These are phyloP conservation scores for Heliconius ismenius DNA, from an alignment of 2,888 invertebrate genomes.

Conservation along the genomic window DNA sequence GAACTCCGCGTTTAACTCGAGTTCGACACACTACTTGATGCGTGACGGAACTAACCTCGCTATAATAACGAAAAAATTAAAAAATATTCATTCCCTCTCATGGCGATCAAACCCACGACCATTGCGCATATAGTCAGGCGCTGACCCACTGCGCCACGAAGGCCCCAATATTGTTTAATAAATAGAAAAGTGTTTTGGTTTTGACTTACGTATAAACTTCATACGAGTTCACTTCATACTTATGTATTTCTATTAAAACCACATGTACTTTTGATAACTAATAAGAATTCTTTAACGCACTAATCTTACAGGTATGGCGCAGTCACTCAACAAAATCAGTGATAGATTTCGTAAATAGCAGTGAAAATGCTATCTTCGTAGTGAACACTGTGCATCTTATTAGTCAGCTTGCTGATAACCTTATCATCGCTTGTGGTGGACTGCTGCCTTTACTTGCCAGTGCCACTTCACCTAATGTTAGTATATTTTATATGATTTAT, in stretches of 20 bases:
- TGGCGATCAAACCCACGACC: no score
- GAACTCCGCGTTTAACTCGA: no score
- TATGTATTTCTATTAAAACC: background rate
- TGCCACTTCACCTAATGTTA: constrained; percentile 98
- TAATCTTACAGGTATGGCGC: constrained; percentile 81
- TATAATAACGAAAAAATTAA: no score
- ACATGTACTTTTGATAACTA: background rate
- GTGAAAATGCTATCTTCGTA: constrained; percentile 99
- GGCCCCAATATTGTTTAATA: no score
- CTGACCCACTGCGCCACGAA: no score
- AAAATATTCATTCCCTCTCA: background rate
- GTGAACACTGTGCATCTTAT: constrained; percentile 99
- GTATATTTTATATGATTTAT: constrained; percentile 53
- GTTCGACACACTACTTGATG: no score
- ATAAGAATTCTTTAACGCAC: background rate
- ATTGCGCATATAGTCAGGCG: no score
- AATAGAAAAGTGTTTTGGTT: no score
- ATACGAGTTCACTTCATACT: no score
- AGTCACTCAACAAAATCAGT: constrained; percentile 98
- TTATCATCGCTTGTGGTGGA: constrained; percentile 99
- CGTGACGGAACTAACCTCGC: no score
- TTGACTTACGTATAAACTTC: no score
- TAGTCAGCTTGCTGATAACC: constrained; percentile 98
- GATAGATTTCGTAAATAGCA: constrained; percentile 98
- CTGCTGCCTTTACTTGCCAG: constrained; percentile 97